A percentile compares a stretch with the other conserved stretches of the same genome.
Evolutionary conservation across 2,888 invertebrate species (phyloP).

Genomic region (Apamea epomidion): DNA sequence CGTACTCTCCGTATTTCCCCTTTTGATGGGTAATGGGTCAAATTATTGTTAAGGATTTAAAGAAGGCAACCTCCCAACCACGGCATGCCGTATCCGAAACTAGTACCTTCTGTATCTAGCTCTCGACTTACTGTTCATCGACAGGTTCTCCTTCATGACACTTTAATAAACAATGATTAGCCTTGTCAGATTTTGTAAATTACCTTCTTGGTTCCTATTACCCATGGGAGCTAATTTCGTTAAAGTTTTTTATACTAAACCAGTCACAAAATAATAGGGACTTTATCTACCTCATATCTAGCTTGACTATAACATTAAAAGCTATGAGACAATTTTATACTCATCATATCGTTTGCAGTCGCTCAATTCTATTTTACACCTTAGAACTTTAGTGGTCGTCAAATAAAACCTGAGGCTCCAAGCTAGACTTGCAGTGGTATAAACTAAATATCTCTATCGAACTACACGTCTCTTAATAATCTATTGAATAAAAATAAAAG

Average conservation of each 20-base stretch:
- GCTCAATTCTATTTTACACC: slow-evolving; percentile 32
- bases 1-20: background rate
- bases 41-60: background rate
- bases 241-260: background rate
- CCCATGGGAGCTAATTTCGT: background rate
- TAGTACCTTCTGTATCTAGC: background rate
- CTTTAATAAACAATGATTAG: background rate
- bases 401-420: slow-evolving; percentile 21
- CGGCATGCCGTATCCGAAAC: background rate
- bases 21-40: background rate
- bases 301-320: slow-evolving; percentile 3
- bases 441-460: background rate
- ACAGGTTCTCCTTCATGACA: background rate
- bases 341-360: slow-evolving; percentile 28
- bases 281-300: background rate
- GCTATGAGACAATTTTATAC: slow-evolving; percentile 17
- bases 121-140: background rate
- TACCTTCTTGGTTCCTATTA: no score
- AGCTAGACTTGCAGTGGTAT: background rate
- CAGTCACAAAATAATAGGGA: background rate
- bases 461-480: slow-evolving; percentile 15
- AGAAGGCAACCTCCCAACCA: background rate
- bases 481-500: slow-evolving; percentile 35
- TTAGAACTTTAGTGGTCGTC: slow-evolving; percentile 28
- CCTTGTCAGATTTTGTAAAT: background rate